These are phyloP conservation scores for Rotaria socialis DNA, from an alignment of 2,888 invertebrate species.

Conservation along the genomic window DNA sequence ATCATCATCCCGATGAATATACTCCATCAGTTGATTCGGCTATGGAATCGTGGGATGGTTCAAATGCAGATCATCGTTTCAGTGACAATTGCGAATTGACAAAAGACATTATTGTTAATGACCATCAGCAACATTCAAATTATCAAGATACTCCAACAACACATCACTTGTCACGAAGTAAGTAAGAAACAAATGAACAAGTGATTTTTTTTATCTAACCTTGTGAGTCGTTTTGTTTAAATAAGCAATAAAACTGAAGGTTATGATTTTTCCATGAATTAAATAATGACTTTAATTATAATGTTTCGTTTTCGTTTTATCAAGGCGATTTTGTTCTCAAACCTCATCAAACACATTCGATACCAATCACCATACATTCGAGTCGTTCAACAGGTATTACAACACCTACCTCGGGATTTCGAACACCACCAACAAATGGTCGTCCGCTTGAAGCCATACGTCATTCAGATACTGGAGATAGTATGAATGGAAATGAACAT, in stretches of 20 bases:
- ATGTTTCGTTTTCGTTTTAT: not conserved
- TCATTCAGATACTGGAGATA: not conserved
- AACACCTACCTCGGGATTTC: not conserved
- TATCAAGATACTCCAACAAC: not conserved
- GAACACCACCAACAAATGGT: slow-evolving; percentile 22
- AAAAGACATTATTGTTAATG: slow-evolving; percentile 11
- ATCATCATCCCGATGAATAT: not conserved
- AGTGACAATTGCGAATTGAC: not conserved
- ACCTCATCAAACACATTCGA: not conserved
- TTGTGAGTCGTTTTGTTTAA: too few species aligned
- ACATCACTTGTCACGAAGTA: too few species aligned
- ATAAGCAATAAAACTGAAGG: too few species aligned
- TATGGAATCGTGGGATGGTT: slow-evolving; percentile 18
- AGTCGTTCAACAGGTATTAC: not conserved
- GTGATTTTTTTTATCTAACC: too few species aligned
- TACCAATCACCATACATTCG: too few species aligned
- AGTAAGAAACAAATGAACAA: too few species aligned
- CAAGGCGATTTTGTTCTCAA: slow-evolving; percentile 27
- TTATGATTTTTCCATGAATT: too few species aligned
- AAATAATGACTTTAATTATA: too few species aligned
- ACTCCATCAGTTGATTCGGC: slow-evolving; percentile 8
- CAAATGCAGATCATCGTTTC: not conserved
- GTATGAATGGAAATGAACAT: not conserved
- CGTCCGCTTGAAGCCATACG: not conserved
- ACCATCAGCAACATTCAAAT: not conserved